A percentile compares a stretch with the other conserved stretches of the same genome.
Evolutionary conservation across 2,797 vertebrate genomes (phyloP).

Genomic region (Macrochelys suwanniensis): DNA sequence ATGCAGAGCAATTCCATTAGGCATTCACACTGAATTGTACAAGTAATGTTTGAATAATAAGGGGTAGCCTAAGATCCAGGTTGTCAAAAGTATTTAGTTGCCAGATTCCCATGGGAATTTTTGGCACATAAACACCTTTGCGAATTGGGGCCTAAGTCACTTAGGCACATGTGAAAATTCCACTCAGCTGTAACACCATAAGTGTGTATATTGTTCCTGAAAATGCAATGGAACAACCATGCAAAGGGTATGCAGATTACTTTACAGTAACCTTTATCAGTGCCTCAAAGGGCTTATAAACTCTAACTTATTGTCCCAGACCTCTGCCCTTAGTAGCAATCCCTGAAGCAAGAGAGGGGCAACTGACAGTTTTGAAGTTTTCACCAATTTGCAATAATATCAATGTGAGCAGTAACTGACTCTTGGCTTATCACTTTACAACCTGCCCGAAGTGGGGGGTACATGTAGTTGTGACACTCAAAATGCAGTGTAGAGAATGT

Average conservation of each 20-base stretch:
- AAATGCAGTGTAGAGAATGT: neutral
- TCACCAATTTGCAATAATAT: neutral
- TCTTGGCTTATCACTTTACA: neutral
- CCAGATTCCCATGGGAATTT: neutral
- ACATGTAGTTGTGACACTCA: neutral
- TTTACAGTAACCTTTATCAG: neutral
- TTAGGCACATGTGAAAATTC: neutral
- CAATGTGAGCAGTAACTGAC: neutral
- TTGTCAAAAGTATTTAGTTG: neutral
- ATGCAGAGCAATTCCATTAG: neutral
- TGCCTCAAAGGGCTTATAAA: neutral
- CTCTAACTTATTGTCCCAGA: neutral
- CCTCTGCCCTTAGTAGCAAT: neutral
- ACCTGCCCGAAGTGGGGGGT: neutral
- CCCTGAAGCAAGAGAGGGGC: neutral
- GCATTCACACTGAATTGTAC: neutral
- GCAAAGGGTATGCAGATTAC: neutral
- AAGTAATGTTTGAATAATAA: neutral
- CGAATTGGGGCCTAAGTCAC: neutral
- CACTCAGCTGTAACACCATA: neutral
- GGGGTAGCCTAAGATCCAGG: neutral
- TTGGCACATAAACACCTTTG: neutral
- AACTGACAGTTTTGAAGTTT: neutral
- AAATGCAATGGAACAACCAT: neutral
- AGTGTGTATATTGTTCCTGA: neutral